Conservation (phyloP, 1,140 invertebrate genomes). For the Drosophila baimaii region DNA sequence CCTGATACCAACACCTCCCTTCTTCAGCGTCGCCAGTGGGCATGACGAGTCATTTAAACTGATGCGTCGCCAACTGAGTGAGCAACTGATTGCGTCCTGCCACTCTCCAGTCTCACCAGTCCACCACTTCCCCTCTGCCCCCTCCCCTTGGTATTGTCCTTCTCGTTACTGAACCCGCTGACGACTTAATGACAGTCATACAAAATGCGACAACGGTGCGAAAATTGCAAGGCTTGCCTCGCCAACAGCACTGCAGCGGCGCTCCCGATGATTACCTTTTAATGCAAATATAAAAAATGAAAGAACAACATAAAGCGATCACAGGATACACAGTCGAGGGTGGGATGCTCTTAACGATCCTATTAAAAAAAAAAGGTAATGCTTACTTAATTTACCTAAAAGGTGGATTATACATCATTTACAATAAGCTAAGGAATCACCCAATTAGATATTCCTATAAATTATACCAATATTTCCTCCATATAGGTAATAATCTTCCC, state of each 20-base stretch:
- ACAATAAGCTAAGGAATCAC: too few species aligned
- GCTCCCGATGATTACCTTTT: constrained; percentile 79
- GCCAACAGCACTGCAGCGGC: constrained; percentile 41
- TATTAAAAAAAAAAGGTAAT: not conserved
- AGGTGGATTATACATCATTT: too few species aligned
- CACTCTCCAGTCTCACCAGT: constrained; percentile 20
- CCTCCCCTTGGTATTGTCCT: constrained; percentile 16
- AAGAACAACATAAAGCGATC: constrained; percentile 36
- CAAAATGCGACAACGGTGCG: constrained; percentile 79
- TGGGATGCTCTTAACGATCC: not conserved
- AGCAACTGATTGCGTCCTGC: constrained; percentile 72
- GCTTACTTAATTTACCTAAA: not conserved
- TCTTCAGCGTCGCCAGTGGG: constrained; percentile 24
- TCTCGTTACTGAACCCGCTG: constrained; percentile 71
- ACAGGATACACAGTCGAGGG: not conserved
- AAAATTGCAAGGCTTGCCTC: constrained; percentile 72
- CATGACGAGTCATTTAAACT: constrained; percentile 69
- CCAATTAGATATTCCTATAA: too few species aligned
- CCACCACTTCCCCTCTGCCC: not conserved
- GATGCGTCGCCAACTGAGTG: constrained; percentile 63
- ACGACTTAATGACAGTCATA: constrained; percentile 81
- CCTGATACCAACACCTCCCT: constrained; percentile 1
- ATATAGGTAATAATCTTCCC: too few species aligned
- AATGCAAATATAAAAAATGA: constrained; percentile 68
- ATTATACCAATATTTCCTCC: not conserved